Conservation (phyloP, 2,113 vertebrate genomes). For the Pycnonotus jocosus region DNA sequence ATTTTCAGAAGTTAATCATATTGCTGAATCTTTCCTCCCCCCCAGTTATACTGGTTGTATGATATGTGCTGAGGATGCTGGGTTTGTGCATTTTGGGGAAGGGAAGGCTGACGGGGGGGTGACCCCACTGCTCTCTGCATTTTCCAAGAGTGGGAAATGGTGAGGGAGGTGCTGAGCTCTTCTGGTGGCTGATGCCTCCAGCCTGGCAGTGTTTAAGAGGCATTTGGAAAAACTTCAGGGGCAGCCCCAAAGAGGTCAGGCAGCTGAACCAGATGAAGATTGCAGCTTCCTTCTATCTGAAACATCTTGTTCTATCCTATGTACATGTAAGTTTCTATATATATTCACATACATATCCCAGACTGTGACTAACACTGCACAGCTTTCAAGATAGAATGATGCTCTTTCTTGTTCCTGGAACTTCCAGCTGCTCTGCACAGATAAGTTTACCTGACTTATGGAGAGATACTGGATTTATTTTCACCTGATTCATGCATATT, state of each 20-base stretch:
- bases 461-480: not conserved
- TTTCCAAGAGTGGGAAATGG: not conserved
- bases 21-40: not conserved
- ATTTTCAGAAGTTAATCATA: not conserved
- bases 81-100: not conserved
- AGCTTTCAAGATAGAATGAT: not conserved
- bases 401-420: not conserved
- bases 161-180: not conserved
- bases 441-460: not conserved
- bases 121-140: not conserved
- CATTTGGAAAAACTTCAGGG: not conserved
- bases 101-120: not conserved
- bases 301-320: not conserved
- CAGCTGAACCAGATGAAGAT: not conserved
- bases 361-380: not conserved
- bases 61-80: not conserved
- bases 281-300: not conserved
- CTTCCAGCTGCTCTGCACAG: not conserved
- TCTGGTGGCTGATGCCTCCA: not conserved
- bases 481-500: not conserved
- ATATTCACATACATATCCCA: not conserved
- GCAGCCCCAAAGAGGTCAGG: not conserved
- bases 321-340: not conserved
- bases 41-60: fast-evolving
- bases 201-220: not conserved